phyloP scores from a whole-genome alignment of 2,797 vertebrate genomes.

The Miopithecus talapoin region DNA sequence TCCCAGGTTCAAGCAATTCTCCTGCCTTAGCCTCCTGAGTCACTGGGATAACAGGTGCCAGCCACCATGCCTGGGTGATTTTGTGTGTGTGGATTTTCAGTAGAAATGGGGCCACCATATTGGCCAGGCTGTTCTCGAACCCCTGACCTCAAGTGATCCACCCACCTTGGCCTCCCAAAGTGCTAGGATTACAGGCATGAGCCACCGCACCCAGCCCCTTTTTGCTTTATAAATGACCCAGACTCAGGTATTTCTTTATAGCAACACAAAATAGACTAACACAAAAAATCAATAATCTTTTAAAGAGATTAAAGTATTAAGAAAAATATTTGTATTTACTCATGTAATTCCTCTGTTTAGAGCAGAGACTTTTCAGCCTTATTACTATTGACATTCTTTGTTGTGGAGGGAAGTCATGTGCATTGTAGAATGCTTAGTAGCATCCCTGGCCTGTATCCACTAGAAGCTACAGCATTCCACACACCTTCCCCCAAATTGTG shows the following conservation, averaged over 20 bases:
- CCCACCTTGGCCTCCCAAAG: too few relatives aligned
- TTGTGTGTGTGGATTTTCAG: too few relatives aligned
- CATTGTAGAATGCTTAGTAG: background rate
- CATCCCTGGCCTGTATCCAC: background rate
- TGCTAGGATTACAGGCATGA: too few relatives aligned
- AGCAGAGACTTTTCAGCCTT: background rate
- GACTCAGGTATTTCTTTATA: background rate
- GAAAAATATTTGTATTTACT: constrained; percentile 2
- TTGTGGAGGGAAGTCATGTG: too few relatives aligned
- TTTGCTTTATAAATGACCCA: background rate
- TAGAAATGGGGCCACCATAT: too few relatives aligned
- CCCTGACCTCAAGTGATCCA: too few relatives aligned
- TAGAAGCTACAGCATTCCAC: background rate
- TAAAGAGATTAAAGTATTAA: background rate
- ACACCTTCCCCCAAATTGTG: background rate
- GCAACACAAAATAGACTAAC: background rate
- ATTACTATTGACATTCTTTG: background rate
- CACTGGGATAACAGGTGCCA: too few relatives aligned
- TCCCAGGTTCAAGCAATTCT: background rate
- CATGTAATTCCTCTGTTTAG: background rate
- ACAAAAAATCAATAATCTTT: background rate
- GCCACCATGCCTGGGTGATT: too few relatives aligned
- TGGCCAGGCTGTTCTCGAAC: too few relatives aligned
- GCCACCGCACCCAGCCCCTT: background rate
- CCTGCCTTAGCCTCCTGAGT: background rate